Evolutionary conservation across 2,113 vertebrate species (phyloP).

Genomic region (Pterocles burchelli): DNA sequence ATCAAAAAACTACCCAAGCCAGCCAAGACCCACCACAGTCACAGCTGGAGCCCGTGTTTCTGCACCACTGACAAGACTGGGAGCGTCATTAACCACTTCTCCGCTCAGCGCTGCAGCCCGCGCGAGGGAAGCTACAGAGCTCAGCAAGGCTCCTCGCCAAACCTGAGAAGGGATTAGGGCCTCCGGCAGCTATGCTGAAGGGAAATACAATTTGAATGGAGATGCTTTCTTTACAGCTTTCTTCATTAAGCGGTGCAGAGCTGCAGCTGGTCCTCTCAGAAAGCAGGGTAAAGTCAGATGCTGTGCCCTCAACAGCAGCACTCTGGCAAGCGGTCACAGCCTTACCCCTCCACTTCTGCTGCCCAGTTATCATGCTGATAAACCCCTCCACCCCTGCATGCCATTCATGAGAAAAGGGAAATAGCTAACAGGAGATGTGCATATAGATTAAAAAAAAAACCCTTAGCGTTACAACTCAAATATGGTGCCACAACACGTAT

Average conservation of each 20-base stretch:
- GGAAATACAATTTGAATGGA: not conserved
- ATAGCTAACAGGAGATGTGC: not conserved
- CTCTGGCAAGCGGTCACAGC: not conserved
- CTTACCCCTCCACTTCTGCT: not conserved
- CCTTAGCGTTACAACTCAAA: not conserved
- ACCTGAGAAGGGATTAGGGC: conserved; percentile 5
- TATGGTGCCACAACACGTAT: fast-evolving
- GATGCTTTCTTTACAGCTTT: not conserved
- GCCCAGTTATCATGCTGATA: fast-evolving
- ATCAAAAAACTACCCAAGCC: conserved; percentile 10
- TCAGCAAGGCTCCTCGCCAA: not conserved
- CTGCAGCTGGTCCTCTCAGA: not conserved
- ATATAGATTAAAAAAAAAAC: not conserved
- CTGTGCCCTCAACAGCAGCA: not conserved
- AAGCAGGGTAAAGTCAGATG: not conserved
- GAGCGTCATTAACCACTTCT: conserved; percentile 40
- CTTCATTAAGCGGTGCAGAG: not conserved
- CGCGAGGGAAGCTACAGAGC: not conserved
- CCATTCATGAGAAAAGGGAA: not conserved
- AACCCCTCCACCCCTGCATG: too few relatives aligned
- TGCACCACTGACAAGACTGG: conserved; percentile 50
- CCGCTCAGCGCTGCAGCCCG: not conserved
- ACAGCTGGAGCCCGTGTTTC: conserved; percentile 55
- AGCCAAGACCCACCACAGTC: conserved; percentile 70
- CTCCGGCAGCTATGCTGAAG: not conserved